Evolutionary conservation across 2,113 vertebrate species (phyloP).

Genomic region (Rallus limicola): DNA sequence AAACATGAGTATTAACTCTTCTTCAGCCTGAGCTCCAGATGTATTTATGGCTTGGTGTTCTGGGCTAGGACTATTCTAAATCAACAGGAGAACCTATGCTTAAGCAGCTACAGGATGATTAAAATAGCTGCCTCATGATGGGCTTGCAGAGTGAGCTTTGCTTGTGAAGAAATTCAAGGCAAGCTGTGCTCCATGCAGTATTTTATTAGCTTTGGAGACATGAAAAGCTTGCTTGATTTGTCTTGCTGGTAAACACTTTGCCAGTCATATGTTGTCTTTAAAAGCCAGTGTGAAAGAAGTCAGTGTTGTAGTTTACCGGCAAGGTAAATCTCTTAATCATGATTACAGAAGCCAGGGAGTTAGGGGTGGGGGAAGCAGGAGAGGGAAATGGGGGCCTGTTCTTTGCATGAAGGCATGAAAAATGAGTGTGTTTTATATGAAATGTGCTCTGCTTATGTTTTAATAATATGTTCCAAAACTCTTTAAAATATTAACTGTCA

Average conservation of each 20-base stretch:
- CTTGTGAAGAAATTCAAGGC: neutral
- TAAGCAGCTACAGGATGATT: constrained; percentile 10
- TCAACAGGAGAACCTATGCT: constrained; percentile 61
- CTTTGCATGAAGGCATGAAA: neutral
- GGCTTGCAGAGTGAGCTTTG: neutral
- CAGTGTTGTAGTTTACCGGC: neutral
- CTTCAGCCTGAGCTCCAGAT: neutral
- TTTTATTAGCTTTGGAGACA: constrained; percentile 38
- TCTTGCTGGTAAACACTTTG: neutral
- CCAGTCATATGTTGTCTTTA: neutral
- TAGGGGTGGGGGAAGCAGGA: neutral
- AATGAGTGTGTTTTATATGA: neutral
- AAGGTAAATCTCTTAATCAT: neutral
- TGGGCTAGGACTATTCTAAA: constrained; percentile 51
- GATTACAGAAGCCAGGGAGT: neutral
- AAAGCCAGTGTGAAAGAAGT: neutral
- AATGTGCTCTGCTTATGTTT: neutral
- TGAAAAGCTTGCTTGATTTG: neutral
- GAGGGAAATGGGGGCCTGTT: neutral
- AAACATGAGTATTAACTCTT: constrained; percentile 1
- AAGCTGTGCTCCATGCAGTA: neutral
- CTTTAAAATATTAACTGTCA: neutral
- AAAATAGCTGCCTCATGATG: constrained; percentile 57
- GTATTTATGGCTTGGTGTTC: constrained; percentile 58
- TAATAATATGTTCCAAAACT: neutral